Evolutionary conservation across 1,140 invertebrate genomes (phyloP), one percentile per base, ranked within the genome.

Genomic region (Elymnias hypermnestra): DNA sequence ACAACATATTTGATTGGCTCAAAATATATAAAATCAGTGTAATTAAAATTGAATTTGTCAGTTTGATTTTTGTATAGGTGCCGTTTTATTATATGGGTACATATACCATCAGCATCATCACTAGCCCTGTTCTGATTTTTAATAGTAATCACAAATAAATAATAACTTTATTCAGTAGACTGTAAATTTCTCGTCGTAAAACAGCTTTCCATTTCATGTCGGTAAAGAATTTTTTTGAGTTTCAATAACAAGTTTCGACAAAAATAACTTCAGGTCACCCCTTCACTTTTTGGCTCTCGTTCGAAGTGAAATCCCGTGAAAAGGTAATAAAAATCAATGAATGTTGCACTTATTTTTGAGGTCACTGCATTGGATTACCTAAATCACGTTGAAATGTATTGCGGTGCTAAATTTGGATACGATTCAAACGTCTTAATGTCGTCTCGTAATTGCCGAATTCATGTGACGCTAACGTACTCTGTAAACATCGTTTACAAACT

Each of bases 381-480:
- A 29, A 29, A 29, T 13, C n/a, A 29, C 26, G 13, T 29, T 29
- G 4, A 29, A 29, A 29, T 12, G 5, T 10, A 12, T 29, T 8
- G 13, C 13, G 2, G 10, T 0, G 26, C 26, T 29, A 29, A 29
- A 12, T 29, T 29, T 29, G 26, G 26, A 29, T 12, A 12, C 26
- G 26, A 29, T 29, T 29, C 26, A 13, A 29, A 29, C 26, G 26
- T 12, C 26, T 29, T 29, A 29, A 29, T 29, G 26, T 29, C 26
- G 9, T 4, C 26, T 9, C 13, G 26, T 29, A 29, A 29, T 29
- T 29, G 26, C 9, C 13, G 7, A 29, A 29, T 29, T 29, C 26
- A 29, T 29, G 26, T 29, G 26, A 29, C 26, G 13, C 26, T 1
- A 12, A 29, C 3, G 7, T 13, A 3, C 3, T 29, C 26, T 29